Percentiles rank a stretch among this genome's conserved stretches.
phyloP scores from a whole-genome alignment of 1,140 invertebrate genomes.

The Streblospio benedicti region DNA sequence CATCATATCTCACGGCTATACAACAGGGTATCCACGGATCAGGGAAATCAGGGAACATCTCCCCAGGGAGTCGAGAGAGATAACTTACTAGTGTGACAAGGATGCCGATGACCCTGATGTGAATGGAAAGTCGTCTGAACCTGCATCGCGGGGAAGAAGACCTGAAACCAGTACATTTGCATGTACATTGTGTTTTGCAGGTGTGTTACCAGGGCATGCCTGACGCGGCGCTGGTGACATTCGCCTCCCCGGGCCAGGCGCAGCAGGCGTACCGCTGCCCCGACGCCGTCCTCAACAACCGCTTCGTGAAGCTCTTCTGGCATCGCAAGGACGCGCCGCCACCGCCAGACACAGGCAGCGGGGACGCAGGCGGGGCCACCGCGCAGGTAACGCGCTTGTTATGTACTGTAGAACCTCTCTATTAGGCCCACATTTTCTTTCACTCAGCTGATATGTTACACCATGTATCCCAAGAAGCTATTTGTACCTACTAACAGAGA shows the following conservation, averaged over 20 bases:
- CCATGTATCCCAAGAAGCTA: too few relatives aligned
- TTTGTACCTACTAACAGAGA: too few relatives aligned
- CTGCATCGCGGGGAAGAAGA: neutral
- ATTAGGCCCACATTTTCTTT: too few relatives aligned
- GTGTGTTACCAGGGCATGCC: slow-evolving; percentile 81
- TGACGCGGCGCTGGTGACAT: slow-evolving; percentile 85
- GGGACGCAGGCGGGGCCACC: neutral
- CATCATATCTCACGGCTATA: neutral
- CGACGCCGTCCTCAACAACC: slow-evolving; percentile 90
- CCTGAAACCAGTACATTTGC: neutral
- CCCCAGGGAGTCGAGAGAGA: neutral
- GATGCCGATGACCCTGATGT: neutral
- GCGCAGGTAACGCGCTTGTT: neutral
- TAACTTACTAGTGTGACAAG: neutral
- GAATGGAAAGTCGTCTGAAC: neutral
- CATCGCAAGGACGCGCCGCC: slow-evolving; percentile 31
- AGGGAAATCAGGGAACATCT: neutral
- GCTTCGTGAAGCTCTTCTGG: slow-evolving; percentile 62
- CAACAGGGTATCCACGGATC: neutral
- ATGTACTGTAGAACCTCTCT: too few relatives aligned
- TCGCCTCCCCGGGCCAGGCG: slow-evolving; percentile 77
- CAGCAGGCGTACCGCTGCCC: slow-evolving; percentile 85
- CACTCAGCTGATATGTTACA: too few relatives aligned
- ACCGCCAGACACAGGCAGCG: neutral
- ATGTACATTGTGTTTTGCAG: slow-evolving; percentile 42